A percentile compares a stretch with the other conserved stretches of the same genome.
Evolutionary conservation across 92 coral and sea anemone species (phyloP).

Genomic region (Porites cylindrica): DNA sequence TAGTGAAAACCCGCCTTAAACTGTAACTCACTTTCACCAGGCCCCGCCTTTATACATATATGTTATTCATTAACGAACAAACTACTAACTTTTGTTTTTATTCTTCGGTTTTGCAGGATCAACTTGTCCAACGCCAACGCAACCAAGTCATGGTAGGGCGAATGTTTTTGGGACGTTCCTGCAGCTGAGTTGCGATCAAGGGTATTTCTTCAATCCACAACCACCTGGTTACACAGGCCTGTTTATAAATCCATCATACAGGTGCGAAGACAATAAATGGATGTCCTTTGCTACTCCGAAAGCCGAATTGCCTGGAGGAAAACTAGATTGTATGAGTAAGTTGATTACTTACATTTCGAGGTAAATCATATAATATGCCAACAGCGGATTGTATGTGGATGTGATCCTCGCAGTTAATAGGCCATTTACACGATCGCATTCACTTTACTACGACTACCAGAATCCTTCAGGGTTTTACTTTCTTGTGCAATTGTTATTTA

Average conservation of each 20-base stretch:
- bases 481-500: too few relatives aligned
- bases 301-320: constrained; percentile 34
- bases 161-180: background rate
- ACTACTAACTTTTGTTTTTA: background rate
- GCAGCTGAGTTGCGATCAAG: constrained; percentile 56
- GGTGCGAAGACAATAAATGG: constrained; percentile 73
- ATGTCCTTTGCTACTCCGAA: background rate
- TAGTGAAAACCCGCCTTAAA: too few relatives aligned
- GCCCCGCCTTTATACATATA: background rate
- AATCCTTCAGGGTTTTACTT: too few relatives aligned
- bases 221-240: constrained; percentile 51
- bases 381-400: too few relatives aligned
- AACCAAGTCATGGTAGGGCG: constrained; percentile 71
- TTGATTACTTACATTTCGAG: background rate
- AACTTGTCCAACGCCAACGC: constrained; percentile 45
- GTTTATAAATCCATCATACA: constrained; percentile 41
- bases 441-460: too few relatives aligned
- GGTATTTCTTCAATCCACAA: constrained; percentile 80
- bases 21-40: too few relatives aligned
- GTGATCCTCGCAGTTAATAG: too few relatives aligned
- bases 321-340: constrained; percentile 88
- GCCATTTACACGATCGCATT: too few relatives aligned
- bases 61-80: too few relatives aligned
- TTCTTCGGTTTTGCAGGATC: constrained; percentile 35
- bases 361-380: too few relatives aligned